Conservation (phyloP, 2,797 vertebrate species). For the Darevskia mixta region DNA sequence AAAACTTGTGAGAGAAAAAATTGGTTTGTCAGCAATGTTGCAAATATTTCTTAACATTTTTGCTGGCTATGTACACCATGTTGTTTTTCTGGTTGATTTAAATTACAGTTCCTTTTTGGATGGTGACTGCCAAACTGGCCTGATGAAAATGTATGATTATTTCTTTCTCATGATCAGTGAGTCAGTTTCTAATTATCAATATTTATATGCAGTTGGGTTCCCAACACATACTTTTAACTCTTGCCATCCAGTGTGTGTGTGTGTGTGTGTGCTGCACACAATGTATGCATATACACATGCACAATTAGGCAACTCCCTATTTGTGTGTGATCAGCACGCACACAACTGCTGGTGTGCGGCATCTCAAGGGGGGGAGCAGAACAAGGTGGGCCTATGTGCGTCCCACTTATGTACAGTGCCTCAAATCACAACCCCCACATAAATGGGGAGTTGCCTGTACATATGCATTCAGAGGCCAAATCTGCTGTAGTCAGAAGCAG, state of each 20-base stretch:
- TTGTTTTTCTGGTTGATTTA: constrained; percentile 17
- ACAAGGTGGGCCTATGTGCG: too few species aligned
- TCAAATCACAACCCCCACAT: too few species aligned
- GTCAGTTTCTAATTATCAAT: constrained; percentile 6
- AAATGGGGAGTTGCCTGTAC: too few species aligned
- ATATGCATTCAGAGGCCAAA: too few species aligned
- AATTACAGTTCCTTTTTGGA: constrained; percentile 46
- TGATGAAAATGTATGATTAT: constrained; percentile 24
- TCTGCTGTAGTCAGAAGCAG: too few species aligned
- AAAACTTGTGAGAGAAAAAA: background rate
- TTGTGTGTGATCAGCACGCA: too few species aligned
- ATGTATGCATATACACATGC: too few species aligned
- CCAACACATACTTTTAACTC: background rate
- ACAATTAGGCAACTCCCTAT: too few species aligned
- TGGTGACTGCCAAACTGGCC: constrained; percentile 17
- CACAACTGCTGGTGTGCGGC: too few species aligned
- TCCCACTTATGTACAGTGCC: too few species aligned
- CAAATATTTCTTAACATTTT: background rate
- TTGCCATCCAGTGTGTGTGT: constrained; percentile 21
- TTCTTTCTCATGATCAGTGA: background rate
- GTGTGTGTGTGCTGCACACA: background rate
- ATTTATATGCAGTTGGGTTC: background rate
- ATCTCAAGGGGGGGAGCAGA: too few species aligned
- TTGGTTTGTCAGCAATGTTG: background rate
- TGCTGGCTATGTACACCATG: background rate